A percentile compares a stretch with the other conserved stretches of the same genome.
Conservation (phyloP, 2,888 invertebrate species). For the Hemithea aestivaria region DNA sequence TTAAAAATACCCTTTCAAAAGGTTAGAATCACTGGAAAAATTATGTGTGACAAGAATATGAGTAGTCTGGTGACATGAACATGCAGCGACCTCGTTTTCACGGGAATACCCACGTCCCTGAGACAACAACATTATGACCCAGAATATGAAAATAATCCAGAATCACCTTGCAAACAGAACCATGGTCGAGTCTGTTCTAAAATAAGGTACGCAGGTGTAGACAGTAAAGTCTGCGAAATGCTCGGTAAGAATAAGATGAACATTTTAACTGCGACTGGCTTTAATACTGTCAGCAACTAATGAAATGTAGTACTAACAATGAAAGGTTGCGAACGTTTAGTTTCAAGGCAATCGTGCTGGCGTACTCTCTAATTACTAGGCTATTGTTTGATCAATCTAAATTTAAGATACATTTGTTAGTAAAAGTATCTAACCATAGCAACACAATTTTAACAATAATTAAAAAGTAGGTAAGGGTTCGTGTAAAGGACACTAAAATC, state of each 20-base stretch:
- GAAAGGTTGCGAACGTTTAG: constrained; percentile 31
- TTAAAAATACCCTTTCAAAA: too few species aligned
- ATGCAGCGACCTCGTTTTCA: constrained; percentile 38
- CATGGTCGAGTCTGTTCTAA: constrained; percentile 63
- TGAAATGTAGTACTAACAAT: constrained; percentile 35
- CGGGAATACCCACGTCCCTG: constrained; percentile 61
- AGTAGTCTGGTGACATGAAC: constrained; percentile 34
- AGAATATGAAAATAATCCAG: constrained; percentile 74
- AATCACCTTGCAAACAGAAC: constrained; percentile 64
- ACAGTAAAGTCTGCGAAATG: constrained; percentile 45
- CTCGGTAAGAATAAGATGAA: constrained; percentile 35
- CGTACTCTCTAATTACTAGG: constrained; percentile 24
- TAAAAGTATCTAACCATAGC: too few species aligned
- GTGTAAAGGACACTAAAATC: too few species aligned
- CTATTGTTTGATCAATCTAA: constrained; percentile 22
- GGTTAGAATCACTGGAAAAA: too few species aligned
- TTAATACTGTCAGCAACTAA: constrained; percentile 35
- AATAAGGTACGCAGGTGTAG: constrained; percentile 72
- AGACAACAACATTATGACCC: constrained; percentile 67
- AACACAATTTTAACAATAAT: too few species aligned
- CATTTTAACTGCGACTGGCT: constrained; percentile 12
- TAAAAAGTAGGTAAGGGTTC: too few species aligned
- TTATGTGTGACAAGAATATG: background rate
- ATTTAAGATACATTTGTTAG: constrained; percentile 7
- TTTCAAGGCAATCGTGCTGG: constrained; percentile 35